phyloP scores from a whole-genome alignment of 2,113 vertebrate species.

The Tretioscincus oriximinensis region DNA sequence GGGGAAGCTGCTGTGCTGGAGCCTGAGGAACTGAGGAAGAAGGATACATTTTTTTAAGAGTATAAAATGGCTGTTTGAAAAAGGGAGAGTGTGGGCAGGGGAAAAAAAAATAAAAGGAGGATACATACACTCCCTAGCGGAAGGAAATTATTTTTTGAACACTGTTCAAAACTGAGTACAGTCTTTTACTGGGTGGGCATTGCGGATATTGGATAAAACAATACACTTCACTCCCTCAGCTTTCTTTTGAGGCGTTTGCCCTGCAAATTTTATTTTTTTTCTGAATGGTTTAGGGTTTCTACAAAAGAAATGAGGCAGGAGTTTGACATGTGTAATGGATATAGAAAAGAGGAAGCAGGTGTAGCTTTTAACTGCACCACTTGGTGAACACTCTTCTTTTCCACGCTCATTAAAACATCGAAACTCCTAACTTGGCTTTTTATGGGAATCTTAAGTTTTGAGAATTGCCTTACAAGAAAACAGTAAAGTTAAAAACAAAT shows the following conservation, averaged over 20 bases:
- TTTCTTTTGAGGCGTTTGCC: neutral
- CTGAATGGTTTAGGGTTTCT: too few relatives aligned
- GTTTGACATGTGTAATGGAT: too few relatives aligned
- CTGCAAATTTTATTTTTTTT: too few relatives aligned
- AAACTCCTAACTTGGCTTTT: too few relatives aligned
- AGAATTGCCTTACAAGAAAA: neutral
- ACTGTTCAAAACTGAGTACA: conserved; percentile 10
- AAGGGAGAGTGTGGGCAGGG: neutral
- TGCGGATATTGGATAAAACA: neutral
- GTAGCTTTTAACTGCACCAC: too few relatives aligned
- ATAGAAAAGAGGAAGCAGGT: too few relatives aligned
- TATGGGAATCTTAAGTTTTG: neutral
- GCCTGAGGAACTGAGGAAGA: conserved; percentile 33
- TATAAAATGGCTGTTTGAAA: conserved; percentile 70
- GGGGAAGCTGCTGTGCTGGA: conserved; percentile 37
- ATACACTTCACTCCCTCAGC: neutral
- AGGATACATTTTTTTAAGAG: conserved; percentile 41
- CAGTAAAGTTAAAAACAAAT: neutral
- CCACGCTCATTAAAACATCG: too few relatives aligned
- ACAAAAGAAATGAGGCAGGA: too few relatives aligned
- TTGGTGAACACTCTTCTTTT: too few relatives aligned
- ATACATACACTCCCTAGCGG: conserved; percentile 16
- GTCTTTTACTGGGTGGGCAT: conserved; percentile 12
- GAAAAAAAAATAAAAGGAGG: neutral
- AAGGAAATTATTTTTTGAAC: conserved; percentile 53